Evolutionary conservation across 2,888 invertebrate genomes (phyloP).

Genomic region (Drosophila limbata): DNA sequence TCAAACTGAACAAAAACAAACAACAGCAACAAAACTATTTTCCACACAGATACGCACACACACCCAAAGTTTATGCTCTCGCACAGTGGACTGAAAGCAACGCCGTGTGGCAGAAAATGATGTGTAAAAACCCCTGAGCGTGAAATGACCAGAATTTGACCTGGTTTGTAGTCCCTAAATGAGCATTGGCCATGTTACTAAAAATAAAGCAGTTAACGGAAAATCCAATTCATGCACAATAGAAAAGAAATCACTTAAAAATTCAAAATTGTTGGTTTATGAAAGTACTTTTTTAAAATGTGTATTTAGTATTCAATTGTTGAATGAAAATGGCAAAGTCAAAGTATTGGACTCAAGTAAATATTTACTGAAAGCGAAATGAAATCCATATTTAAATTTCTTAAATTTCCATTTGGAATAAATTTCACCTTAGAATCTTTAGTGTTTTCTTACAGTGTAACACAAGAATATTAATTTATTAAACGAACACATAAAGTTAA

Average conservation of each 20-base stretch:
- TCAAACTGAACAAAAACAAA: conserved; percentile 33
- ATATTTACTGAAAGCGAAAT: background rate
- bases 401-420: background rate
- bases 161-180: conserved; percentile 11
- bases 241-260: background rate
- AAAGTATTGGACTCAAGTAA: background rate
- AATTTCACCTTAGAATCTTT: background rate
- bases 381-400: too few relatives aligned
- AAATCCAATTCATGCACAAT: background rate
- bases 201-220: conserved; percentile 27
- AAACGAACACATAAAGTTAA: conserved; percentile 17
- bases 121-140: conserved; percentile 51
- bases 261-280: background rate
- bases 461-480: conserved; percentile 16
- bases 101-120: conserved; percentile 16
- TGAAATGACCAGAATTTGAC: conserved; percentile 22
- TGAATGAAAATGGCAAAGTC: background rate
- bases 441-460: background rate
- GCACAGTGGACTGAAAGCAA: conserved; percentile 61
- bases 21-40: conserved; percentile 49
- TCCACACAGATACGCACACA: conserved; percentile 48
- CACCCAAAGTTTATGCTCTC: conserved; percentile 28
- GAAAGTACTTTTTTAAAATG: background rate
- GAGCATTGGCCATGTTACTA: conserved; percentile 5
- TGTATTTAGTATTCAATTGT: background rate